Evolutionary conservation across 2,797 vertebrate genomes (phyloP).

Genomic region (Mycteria americana): DNA sequence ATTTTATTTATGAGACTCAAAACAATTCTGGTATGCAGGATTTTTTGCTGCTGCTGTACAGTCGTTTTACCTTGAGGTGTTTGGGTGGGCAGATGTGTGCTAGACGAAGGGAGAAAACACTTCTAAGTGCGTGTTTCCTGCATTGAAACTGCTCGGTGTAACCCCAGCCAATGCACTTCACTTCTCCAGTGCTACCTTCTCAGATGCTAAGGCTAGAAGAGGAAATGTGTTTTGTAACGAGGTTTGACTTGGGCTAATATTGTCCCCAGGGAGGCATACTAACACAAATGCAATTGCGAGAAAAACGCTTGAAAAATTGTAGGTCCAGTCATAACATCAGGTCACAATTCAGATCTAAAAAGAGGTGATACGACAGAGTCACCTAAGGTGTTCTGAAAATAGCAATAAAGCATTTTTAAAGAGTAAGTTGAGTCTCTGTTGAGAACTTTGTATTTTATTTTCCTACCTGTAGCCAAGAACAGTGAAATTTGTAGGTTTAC

Average conservation of each 20-base stretch:
- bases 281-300: neutral
- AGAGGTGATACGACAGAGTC: neutral
- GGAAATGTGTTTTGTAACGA: neutral
- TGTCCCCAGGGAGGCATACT: neutral
- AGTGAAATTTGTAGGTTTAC: neutral
- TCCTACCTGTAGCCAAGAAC: neutral
- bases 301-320: neutral
- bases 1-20: neutral
- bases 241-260: neutral
- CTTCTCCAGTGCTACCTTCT: neutral
- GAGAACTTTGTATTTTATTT: neutral
- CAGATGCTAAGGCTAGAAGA: neutral
- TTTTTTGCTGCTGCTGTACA: neutral
- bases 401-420: neutral
- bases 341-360: neutral
- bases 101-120: neutral
- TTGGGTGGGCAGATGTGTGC: neutral
- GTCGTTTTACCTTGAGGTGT: neutral
- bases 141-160: neutral
- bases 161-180: neutral
- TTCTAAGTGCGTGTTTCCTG: neutral
- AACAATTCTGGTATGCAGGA: neutral
- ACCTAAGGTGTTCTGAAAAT: neutral
- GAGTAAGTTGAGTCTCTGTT: neutral
- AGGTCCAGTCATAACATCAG: neutral